phyloP scores from a whole-genome alignment of 2,888 invertebrate species.

The Chrysolina oricalcia region DNA sequence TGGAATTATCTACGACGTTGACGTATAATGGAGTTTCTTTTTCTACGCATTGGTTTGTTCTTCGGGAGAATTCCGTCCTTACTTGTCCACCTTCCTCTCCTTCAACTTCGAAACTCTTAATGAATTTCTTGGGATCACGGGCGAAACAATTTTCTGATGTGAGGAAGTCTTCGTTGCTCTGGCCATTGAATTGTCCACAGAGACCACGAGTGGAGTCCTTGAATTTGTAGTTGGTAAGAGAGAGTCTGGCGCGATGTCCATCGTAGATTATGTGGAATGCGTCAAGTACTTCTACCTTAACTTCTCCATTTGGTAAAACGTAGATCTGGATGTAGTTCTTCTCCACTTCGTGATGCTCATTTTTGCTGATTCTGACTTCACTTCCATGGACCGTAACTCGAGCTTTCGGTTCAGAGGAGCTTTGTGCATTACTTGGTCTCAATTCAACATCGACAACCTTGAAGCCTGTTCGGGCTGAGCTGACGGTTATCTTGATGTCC shows the following conservation, averaged over 20 bases:
- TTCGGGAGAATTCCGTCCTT: slow-evolving; percentile 66
- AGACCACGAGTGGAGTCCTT: slow-evolving; percentile 73
- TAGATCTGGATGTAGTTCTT: slow-evolving; percentile 71
- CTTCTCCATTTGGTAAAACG: slow-evolving; percentile 73
- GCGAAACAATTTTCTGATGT: slow-evolving; percentile 74
- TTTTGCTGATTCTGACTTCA: slow-evolving; percentile 63
- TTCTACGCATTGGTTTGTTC: slow-evolving; percentile 66
- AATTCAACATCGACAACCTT: slow-evolving; percentile 69
- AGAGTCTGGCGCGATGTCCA: slow-evolving; percentile 74
- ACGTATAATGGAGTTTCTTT: slow-evolving; percentile 64
- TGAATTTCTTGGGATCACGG: slow-evolving; percentile 68
- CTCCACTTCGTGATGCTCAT: slow-evolving; percentile 63
- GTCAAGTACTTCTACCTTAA: slow-evolving; percentile 74
- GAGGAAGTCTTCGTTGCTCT: slow-evolving; percentile 75
- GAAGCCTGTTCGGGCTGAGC: slow-evolving; percentile 64
- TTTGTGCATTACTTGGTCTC: slow-evolving; percentile 51
- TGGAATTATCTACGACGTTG: slow-evolving; percentile 67
- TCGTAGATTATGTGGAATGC: slow-evolving; percentile 76
- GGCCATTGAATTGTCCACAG: slow-evolving; percentile 79
- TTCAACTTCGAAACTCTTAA: slow-evolving; percentile 75
- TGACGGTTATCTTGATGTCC: slow-evolving; percentile 72
- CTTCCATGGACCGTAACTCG: slow-evolving; percentile 71
- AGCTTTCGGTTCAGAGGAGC: slow-evolving; percentile 61
- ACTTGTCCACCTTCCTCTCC: slow-evolving; percentile 67
- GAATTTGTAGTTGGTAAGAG: slow-evolving; percentile 62